Evolutionary conservation across 2,888 invertebrate species (phyloP).

Genomic region (Tortricodes alternella): DNA sequence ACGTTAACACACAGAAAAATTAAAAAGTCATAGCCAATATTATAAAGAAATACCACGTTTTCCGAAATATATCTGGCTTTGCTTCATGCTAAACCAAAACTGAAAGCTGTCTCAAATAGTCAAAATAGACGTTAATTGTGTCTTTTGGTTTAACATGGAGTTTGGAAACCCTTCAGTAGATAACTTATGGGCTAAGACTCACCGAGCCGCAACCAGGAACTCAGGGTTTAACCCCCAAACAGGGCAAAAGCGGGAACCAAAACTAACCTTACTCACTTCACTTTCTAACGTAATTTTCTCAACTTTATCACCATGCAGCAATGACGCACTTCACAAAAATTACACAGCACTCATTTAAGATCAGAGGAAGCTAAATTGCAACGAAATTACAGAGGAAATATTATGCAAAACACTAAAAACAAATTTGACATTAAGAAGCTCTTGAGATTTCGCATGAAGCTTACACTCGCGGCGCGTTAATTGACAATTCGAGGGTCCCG

Average conservation of each 20-base stretch:
- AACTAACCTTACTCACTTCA: slow-evolving; percentile 66
- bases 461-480: slow-evolving; percentile 34
- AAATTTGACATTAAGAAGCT: slow-evolving; percentile 65
- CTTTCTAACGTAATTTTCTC: slow-evolving; percentile 26
- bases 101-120: not conserved
- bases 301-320: slow-evolving; percentile 8
- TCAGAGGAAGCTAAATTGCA: slow-evolving; percentile 30
- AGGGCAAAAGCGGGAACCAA: slow-evolving; percentile 72
- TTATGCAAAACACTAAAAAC: slow-evolving; percentile 65
- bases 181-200: slow-evolving; percentile 76
- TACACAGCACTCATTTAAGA: slow-evolving; percentile 25
- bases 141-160: slow-evolving; percentile 20
- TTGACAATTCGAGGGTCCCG: slow-evolving; percentile 34
- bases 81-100: slow-evolving; percentile 24
- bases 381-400: slow-evolving; percentile 43
- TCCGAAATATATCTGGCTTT: slow-evolving; percentile 12
- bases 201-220: slow-evolving; percentile 69
- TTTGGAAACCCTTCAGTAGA: slow-evolving; percentile 61
- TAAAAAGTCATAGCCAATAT: not conserved
- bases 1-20: not conserved
- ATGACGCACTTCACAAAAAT: slow-evolving; percentile 9
- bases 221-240: slow-evolving; percentile 46
- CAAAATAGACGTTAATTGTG: not conserved
- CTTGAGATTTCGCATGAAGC: slow-evolving; percentile 39
- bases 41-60: slow-evolving; percentile 18